Base-by-base conservation (phyloP, 2,113 vertebrate species). In the Piprites chloris region DNA sequence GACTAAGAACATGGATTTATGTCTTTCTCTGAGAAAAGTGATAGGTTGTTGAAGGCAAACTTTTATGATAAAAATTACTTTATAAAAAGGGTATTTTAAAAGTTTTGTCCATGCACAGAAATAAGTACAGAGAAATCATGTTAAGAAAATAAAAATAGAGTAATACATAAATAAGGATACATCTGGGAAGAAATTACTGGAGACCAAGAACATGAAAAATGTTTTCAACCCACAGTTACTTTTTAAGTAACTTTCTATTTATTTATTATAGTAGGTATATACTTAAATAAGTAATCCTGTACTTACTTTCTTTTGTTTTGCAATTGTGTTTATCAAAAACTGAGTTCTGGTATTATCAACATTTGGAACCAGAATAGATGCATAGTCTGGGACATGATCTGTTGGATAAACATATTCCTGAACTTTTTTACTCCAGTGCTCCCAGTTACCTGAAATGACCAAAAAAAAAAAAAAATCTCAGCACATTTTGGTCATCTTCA, bases 341-440 rank as follows among this genome's bases (percentile, higher is more conserved):
- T 94, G 98, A 59, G 98, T 98, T 95, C 97, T 97, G 69, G 98
- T 78, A 90, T 98, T 98, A 92, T 98, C 98, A 89, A 98, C 98
- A 62, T 98, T 98, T 85, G 98, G 98, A 95, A 98, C 98, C 53
- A 98, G 94, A 96, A 98, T 98, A 72, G 98, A 98, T 12, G 96
- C 92, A 67, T 98, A 98, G 39, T 98, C 98, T 30, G 98, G 98
- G 52, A 98, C 30, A 55, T 62, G 92, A 72, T 98, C 97, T n/a
- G 96, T 94, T 78, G 98, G 98, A 84, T 98, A 98, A 93, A 95
- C n/a, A 76, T 97, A 98, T 21, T 98, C 98, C 68, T 98, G 97
- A 85, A 98, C 87, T 55, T n/a, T 97, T 85, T 96, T 96, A 97
- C 82, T 98, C 98, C 98, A 98, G 53, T 98, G 98, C 8, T 98